A percentile compares a stretch with the other conserved stretches of the same genome.
Evolutionary conservation across 2,113 vertebrate genomes (phyloP).

Genomic region (Lophius piscatorius): DNA sequence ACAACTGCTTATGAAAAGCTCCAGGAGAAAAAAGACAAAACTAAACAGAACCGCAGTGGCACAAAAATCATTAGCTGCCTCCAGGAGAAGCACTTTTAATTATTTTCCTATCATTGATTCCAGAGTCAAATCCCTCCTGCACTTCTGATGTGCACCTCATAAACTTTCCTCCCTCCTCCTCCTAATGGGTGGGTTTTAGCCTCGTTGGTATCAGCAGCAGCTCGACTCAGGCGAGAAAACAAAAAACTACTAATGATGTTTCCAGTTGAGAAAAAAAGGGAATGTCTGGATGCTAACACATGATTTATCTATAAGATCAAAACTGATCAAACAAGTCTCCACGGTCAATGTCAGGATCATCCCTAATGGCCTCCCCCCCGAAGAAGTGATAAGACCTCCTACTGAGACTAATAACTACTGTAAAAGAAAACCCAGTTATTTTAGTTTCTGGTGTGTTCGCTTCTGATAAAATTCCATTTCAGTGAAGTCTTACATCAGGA

Average conservation of each 20-base stretch:
- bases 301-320: background rate
- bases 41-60: too few relatives aligned
- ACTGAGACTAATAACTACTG: background rate
- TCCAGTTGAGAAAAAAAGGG: background rate
- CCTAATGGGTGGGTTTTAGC: slow-evolving; percentile 7
- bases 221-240: background rate
- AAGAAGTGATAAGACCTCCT: background rate
- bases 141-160: slow-evolving; percentile 1
- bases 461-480: background rate
- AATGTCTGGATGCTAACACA: background rate
- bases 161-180: slow-evolving; percentile 21
- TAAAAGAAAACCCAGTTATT: too few relatives aligned
- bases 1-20: too few relatives aligned
- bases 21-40: too few relatives aligned
- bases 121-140: slow-evolving; percentile 9
- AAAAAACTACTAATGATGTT: slow-evolving; percentile 9
- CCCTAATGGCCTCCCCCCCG: background rate
- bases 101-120: slow-evolving; percentile 35
- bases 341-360: too few relatives aligned
- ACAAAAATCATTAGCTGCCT: slow-evolving; percentile 4
- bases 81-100: slow-evolving; percentile 21
- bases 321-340: too few relatives aligned
- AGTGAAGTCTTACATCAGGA: background rate
- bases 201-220: background rate
- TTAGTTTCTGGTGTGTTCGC: too few relatives aligned